Evolutionary conservation across 2,113 vertebrate species (phyloP).

Genomic region (Alouatta palliata): DNA sequence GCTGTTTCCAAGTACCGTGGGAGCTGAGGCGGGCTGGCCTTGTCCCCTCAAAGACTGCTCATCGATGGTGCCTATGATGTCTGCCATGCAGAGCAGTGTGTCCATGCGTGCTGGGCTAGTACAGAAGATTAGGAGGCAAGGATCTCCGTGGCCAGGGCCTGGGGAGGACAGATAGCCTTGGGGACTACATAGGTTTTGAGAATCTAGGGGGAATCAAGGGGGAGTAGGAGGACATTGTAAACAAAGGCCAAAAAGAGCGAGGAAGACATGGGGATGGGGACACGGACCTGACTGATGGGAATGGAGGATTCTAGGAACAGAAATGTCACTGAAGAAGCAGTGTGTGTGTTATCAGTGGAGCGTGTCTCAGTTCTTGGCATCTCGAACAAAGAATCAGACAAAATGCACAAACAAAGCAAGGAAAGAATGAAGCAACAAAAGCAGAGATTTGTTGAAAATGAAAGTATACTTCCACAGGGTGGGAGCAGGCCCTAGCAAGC

Average conservation of each 20-base stretch:
- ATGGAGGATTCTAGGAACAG: too few species aligned
- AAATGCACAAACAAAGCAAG: too few species aligned
- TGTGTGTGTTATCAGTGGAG: too few species aligned
- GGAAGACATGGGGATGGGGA: background rate
- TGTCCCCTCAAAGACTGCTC: background rate
- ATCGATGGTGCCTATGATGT: background rate
- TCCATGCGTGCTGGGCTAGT: background rate
- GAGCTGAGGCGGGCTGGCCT: background rate
- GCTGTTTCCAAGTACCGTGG: background rate
- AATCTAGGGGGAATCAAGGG: too few species aligned
- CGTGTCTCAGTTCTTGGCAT: too few species aligned
- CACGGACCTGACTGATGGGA: background rate
- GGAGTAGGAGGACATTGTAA: too few species aligned
- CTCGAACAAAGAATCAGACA: too few species aligned
- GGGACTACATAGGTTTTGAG: background rate
- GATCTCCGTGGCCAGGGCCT: background rate
- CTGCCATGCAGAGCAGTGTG: too few species aligned
- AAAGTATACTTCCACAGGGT: too few species aligned
- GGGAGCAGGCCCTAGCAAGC: too few species aligned
- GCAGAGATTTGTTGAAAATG: too few species aligned
- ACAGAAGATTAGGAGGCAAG: background rate
- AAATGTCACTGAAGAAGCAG: background rate
- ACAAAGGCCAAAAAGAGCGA: background rate
- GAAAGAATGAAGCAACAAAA: too few species aligned
- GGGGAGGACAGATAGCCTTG: background rate